These are phyloP conservation scores for Dreissena rostriformis DNA, from an alignment of 1,140 invertebrate genomes.

Conservation along the genomic window DNA sequence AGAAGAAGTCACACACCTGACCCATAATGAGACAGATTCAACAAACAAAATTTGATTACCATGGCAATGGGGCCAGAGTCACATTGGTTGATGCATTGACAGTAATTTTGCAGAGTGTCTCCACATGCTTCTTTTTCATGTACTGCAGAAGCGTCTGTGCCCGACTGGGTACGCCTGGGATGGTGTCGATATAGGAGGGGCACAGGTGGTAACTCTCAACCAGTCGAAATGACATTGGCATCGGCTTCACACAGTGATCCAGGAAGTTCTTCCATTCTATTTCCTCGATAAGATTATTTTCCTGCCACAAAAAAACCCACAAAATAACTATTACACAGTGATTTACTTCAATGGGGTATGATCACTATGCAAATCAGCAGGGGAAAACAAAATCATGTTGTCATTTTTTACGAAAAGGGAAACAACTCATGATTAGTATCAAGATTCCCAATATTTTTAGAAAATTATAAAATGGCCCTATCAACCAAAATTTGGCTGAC, in stretches of 20 bases:
- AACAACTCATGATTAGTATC: neutral
- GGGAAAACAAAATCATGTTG: too few species aligned
- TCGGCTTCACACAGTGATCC: conserved; percentile 3
- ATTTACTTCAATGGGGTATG: too few species aligned
- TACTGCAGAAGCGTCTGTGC: conserved; percentile 20
- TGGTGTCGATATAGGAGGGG: conserved; percentile 40
- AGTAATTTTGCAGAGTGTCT: conserved; percentile 25
- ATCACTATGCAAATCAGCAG: too few species aligned
- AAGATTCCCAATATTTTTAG: neutral
- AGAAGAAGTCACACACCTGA: too few species aligned
- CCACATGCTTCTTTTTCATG: conserved; percentile 34
- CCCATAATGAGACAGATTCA: too few species aligned
- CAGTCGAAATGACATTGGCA: conserved; percentile 41
- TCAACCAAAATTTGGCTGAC: neutral
- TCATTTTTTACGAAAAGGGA: neutral
- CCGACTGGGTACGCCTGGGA: conserved; percentile 42
- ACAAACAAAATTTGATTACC: neutral
- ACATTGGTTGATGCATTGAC: conserved; percentile 25
- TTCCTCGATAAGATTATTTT: conserved; percentile 37
- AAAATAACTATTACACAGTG: too few species aligned
- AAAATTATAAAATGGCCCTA: neutral
- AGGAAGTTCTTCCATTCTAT: conserved; percentile 44
- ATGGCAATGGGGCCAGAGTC: conserved; percentile 20
- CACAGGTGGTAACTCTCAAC: conserved; percentile 29
- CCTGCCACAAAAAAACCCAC: conserved; percentile 17